These are phyloP conservation scores for Rutilus rutilus DNA, from an alignment of 2,113 vertebrate genomes.

Conservation along the genomic window DNA sequence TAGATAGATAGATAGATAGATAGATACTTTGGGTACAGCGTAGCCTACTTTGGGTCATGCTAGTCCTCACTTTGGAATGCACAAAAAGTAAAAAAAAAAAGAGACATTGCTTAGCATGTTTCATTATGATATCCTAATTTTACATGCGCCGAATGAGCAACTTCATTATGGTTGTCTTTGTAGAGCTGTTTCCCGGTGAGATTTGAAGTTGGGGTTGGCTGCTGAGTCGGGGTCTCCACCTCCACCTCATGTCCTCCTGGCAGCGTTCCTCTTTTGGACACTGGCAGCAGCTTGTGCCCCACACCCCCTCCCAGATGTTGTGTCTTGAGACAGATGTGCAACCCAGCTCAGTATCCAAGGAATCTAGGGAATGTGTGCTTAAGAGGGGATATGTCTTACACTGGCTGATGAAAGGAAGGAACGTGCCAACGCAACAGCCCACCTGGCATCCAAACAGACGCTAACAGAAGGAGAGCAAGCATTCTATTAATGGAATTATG, in stretches of 20 bases:
- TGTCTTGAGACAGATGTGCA: conserved; percentile 68
- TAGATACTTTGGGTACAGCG: too few species aligned
- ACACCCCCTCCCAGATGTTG: conserved; percentile 63
- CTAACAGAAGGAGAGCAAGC: not conserved
- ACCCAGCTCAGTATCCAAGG: conserved; percentile 38
- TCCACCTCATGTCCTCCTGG: conserved; percentile 57
- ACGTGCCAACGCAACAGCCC: conserved; percentile 47
- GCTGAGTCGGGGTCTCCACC: conserved; percentile 47
- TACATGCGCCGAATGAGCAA: not conserved
- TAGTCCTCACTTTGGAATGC: conserved; percentile 11
- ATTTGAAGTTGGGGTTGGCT: conserved; percentile 1
- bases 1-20: too few species aligned
- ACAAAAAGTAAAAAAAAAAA: not conserved
- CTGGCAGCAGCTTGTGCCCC: conserved; percentile 56
- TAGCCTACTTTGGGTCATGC: not conserved
- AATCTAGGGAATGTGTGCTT: conserved; percentile 13
- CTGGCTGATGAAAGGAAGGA: conserved; percentile 40
- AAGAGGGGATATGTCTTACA: conserved; percentile 40
- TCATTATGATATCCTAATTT: not conserved
- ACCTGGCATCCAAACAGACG: not conserved
- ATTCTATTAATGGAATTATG: not conserved
- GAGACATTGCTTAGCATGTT: not conserved
- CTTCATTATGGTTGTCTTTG: not conserved
- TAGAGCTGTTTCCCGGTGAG: not conserved
- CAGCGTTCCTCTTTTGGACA: conserved; percentile 56